A percentile compares a stretch with the other conserved stretches of the same genome.
Conservation (phyloP, 1,140 invertebrate genomes). For the Acarapis woodi region DNA sequence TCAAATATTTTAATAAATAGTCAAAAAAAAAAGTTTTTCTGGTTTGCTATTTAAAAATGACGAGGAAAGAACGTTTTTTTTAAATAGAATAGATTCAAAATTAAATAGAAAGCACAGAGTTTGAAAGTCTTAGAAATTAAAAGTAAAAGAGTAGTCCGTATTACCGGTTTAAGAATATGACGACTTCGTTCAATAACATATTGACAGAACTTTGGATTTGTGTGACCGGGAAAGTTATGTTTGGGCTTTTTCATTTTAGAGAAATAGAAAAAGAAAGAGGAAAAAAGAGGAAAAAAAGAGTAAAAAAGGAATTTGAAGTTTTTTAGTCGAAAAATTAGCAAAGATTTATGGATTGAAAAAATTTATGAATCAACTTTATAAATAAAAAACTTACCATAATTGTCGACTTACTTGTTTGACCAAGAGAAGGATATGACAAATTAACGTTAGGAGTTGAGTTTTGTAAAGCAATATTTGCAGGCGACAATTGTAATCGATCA, state of each 20-base stretch:
- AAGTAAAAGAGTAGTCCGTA: constrained; percentile 16
- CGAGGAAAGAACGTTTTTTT: no score
- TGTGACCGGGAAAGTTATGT: constrained; percentile 53
- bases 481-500: constrained; percentile 20
- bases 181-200: constrained; percentile 73
- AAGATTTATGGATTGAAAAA: constrained; percentile 5
- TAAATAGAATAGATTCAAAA: constrained; percentile 1
- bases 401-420: constrained; percentile 53
- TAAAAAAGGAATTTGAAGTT: neutral
- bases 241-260: constrained; percentile 10
- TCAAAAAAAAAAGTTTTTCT: neutral
- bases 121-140: constrained; percentile 5
- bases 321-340: neutral
- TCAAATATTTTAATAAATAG: no score
- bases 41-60: no score
- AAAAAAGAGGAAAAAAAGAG: constrained; percentile 4
- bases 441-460: constrained; percentile 2
- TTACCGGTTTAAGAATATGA: constrained; percentile 76
- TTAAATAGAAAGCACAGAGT: constrained; percentile 2
- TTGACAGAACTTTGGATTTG: constrained; percentile 71
- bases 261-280: constrained; percentile 3
- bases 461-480: constrained; percentile 8
- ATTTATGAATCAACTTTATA: constrained; percentile 1
- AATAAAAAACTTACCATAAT: constrained; percentile 38
- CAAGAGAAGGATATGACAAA: constrained; percentile 11